Evolutionary conservation across 2,797 vertebrate genomes (phyloP).

Genomic region (Alcedo atthis): DNA sequence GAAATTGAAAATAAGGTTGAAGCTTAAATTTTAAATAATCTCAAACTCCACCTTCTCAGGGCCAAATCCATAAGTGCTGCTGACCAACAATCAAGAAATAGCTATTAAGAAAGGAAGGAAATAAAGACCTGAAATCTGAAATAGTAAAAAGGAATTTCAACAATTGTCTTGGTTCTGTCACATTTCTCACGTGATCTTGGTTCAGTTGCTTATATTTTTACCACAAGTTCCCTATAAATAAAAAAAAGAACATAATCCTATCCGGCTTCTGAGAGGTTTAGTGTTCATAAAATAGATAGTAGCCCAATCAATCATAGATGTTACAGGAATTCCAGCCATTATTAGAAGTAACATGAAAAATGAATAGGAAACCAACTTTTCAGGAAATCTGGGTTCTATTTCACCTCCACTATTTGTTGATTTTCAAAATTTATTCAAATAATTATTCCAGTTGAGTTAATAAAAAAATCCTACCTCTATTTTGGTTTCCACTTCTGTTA

Average conservation of each 20-base stretch:
- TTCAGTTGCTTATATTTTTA: not conserved
- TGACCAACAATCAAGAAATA: not conserved
- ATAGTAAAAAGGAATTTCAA: not conserved
- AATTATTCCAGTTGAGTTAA: not conserved
- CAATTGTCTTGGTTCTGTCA: not conserved
- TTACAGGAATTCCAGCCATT: not conserved
- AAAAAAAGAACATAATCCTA: not conserved
- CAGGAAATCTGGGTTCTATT: not conserved
- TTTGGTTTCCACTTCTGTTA: not conserved
- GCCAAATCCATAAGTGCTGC: not conserved
- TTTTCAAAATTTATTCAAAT: not conserved
- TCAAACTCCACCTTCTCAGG: not conserved
- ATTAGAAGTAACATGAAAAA: not conserved
- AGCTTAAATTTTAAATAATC: conserved; percentile 55
- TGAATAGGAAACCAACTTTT: not conserved
- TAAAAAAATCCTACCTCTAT: not conserved
- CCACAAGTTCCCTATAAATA: not conserved
- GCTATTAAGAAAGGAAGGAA: not conserved
- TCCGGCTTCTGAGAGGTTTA: conserved; percentile 2
- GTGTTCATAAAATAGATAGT: not conserved
- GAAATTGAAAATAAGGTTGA: conserved; percentile 66
- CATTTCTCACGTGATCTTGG: not conserved
- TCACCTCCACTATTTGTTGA: not conserved
- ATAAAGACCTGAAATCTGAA: not conserved
- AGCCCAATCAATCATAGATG: not conserved